A percentile compares a stretch with the other conserved stretches of the same genome.
phyloP scores from a whole-genome alignment of 2,113 vertebrate species.

The Lophochroa leadbeateri region DNA sequence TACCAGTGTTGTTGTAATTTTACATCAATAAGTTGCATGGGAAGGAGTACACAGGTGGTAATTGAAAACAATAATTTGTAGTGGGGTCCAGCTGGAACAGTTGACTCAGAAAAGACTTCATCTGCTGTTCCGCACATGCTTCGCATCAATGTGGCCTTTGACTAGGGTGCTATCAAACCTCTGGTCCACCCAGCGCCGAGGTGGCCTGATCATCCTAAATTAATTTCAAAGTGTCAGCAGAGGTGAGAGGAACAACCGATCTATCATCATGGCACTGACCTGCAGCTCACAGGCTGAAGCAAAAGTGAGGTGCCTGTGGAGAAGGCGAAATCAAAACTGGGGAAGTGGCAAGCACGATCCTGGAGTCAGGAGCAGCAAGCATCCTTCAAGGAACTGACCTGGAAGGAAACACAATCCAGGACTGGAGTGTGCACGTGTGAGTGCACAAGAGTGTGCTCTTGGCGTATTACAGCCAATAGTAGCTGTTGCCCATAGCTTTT shows the following conservation, averaged over 20 bases:
- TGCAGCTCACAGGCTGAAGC: neutral
- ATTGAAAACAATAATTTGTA: constrained; percentile 84
- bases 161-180: neutral
- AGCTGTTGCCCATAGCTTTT: neutral
- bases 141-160: neutral
- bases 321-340: neutral
- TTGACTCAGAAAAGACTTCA: constrained; percentile 70
- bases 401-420: neutral
- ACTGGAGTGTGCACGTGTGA: fast-evolving
- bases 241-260: neutral
- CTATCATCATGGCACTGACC: neutral
- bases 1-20: constrained; percentile 84
- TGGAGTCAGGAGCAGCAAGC: neutral
- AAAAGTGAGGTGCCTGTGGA: neutral
- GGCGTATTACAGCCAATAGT: fast-evolving
- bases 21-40: constrained; percentile 86
- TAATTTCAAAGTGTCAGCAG: neutral
- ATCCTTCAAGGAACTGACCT: neutral
- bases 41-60: constrained; percentile 85
- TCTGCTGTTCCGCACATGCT: constrained; percentile 22
- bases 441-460: fast-evolving
- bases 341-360: neutral
- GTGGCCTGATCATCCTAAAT: neutral
- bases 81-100: constrained; percentile 80
- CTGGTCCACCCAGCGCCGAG: neutral